A percentile compares a stretch with the other conserved stretches of the same genome.
Conservation (phyloP, 64 coral and sea anemone species). For the Astreopora myriophthalma region DNA sequence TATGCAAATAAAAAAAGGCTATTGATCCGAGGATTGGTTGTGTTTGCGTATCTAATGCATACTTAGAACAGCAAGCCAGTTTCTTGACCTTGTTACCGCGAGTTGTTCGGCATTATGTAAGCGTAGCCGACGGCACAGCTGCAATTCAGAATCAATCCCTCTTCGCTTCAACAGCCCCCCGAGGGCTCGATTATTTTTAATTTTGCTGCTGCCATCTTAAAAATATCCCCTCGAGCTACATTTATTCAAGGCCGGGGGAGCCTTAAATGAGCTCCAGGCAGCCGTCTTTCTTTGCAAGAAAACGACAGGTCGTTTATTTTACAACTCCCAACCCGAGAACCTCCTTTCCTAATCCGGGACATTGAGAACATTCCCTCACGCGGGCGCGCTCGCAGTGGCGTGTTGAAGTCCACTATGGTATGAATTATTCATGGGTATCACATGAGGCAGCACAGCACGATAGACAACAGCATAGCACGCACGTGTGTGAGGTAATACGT, state of each 20-base stretch:
- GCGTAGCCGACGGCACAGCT: background rate
- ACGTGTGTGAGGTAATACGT: background rate
- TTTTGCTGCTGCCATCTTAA: background rate
- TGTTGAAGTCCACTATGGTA: background rate
- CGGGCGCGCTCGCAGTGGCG: background rate
- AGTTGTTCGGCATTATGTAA: background rate
- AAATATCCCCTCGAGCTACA: background rate
- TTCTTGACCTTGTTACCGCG: background rate
- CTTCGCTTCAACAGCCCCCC: background rate
- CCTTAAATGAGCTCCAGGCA: background rate
- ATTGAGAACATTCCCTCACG: background rate
- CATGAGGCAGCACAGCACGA: conserved; percentile 13
- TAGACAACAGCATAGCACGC: background rate
- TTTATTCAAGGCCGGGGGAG: background rate
- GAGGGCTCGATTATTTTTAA: background rate
- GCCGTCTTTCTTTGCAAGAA: background rate
- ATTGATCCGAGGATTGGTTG: background rate
- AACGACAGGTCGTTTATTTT: too few species aligned
- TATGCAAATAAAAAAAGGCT: background rate
- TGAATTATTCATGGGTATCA: conserved; percentile 40
- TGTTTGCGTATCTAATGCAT: background rate
- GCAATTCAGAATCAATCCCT: background rate
- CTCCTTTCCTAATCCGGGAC: background rate
- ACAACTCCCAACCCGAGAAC: too few species aligned
- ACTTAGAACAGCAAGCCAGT: background rate